Conservation (phyloP, 1,140 invertebrate species). For the Drosophila quadrilineata region DNA sequence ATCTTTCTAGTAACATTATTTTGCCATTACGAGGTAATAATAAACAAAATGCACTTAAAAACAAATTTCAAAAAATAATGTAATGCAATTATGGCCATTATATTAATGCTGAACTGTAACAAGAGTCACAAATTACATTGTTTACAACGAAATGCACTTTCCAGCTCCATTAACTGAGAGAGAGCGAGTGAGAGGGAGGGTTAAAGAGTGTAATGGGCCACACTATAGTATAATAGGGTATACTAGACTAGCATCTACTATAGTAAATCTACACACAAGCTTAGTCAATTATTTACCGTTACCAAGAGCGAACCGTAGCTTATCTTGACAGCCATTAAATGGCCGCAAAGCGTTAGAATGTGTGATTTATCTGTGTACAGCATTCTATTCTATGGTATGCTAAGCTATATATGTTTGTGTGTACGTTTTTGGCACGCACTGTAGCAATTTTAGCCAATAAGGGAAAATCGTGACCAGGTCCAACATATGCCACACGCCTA, state of each 20-base stretch:
- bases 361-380: slow-evolving; percentile 53
- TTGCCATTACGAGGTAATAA: no score
- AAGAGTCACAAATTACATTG: neutral
- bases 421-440: slow-evolving; percentile 57
- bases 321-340: slow-evolving; percentile 78
- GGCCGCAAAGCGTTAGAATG: slow-evolving; percentile 66
- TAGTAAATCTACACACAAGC: slow-evolving; percentile 50
- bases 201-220: slow-evolving; percentile 5
- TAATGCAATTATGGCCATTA: neutral
- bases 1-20: no score
- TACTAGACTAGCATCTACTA: no score
- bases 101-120: neutral
- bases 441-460: slow-evolving; percentile 21
- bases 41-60: no score
- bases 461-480: slow-evolving; percentile 31
- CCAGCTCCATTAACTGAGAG: slow-evolving; percentile 18
- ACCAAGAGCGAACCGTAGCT: slow-evolving; percentile 39
- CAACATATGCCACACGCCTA: slow-evolving; percentile 10
- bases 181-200: neutral
- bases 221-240: no score
- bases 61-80: neutral
- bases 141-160: slow-evolving; percentile 43
- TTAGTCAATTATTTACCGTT: slow-evolving; percentile 66
- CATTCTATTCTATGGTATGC: neutral
- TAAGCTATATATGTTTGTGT: slow-evolving; percentile 5